phyloP scores from a whole-genome alignment of 2,888 invertebrate species.

The Chymomyza amoena region DNA sequence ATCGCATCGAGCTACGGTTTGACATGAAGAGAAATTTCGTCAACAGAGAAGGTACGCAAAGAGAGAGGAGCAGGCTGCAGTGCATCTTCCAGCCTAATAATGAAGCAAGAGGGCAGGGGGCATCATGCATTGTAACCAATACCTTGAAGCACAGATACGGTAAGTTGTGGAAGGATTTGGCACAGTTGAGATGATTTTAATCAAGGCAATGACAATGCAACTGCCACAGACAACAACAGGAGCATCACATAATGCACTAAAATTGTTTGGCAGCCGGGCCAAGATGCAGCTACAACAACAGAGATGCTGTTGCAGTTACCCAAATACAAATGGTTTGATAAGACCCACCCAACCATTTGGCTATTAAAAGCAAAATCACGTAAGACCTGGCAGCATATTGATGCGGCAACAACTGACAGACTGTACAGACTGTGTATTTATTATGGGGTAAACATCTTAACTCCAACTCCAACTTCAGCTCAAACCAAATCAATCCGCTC shows the following conservation, averaged over 20 bases:
- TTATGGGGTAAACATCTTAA: not conserved
- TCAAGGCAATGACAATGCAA: not conserved
- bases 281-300: not conserved
- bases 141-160: not conserved
- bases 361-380: slow-evolving; percentile 46
- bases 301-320: slow-evolving; percentile 14
- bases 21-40: not conserved
- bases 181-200: not conserved
- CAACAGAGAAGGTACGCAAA: not conserved
- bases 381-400: slow-evolving; percentile 21
- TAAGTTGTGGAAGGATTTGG: not conserved
- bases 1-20: not conserved
- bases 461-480: not conserved
- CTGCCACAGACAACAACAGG: not conserved
- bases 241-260: slow-evolving; percentile 49
- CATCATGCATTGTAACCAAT: not conserved
- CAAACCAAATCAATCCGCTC: not conserved
- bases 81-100: not conserved
- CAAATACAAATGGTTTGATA: slow-evolving; percentile 33
- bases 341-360: slow-evolving; percentile 23
- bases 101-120: not conserved
- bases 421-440: no score
- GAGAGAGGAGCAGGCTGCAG: not conserved
- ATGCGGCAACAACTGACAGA: not conserved
- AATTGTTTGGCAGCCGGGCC: slow-evolving; percentile 27